Conservation (phyloP, 2,113 vertebrate genomes). For the Pelodiscus sinensis region DNA sequence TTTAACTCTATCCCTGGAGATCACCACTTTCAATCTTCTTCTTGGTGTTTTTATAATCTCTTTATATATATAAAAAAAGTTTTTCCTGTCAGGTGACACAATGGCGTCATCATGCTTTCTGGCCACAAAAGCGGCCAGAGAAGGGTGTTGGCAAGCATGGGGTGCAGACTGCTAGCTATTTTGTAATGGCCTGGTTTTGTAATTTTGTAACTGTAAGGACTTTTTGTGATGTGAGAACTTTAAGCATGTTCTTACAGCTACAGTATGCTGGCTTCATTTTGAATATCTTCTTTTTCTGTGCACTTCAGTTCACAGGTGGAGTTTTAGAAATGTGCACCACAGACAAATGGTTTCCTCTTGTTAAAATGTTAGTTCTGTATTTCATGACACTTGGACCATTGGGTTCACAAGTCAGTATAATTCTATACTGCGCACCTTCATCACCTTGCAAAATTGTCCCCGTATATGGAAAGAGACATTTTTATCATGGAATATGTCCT, state of each 20-base stretch:
- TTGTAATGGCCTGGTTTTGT: not conserved
- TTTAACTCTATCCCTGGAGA: not conserved
- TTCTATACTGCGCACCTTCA: not conserved
- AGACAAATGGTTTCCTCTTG: not conserved
- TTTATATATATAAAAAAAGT: too few relatives aligned
- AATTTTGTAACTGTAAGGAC: fast-evolving
- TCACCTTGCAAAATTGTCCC: not conserved
- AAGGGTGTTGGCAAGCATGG: too few relatives aligned
- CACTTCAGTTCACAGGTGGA: not conserved
- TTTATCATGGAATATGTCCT: not conserved
- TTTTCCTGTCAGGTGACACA: too few relatives aligned
- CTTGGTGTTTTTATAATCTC: not conserved
- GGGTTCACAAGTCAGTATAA: not conserved
- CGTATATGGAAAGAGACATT: not conserved
- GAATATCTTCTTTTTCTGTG: not conserved
- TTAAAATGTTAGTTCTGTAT: not conserved
- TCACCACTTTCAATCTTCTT: not conserved
- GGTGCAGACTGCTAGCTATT: not conserved
- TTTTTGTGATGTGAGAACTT: not conserved
- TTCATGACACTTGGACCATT: not conserved
- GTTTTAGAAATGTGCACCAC: not conserved
- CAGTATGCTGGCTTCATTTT: not conserved
- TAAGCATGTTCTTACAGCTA: not conserved
- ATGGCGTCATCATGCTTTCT: too few relatives aligned
- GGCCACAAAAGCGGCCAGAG: too few relatives aligned